These are phyloP conservation scores for Gallinago undulata DNA, from an alignment of 2,113 vertebrate species.

Conservation along the genomic window DNA sequence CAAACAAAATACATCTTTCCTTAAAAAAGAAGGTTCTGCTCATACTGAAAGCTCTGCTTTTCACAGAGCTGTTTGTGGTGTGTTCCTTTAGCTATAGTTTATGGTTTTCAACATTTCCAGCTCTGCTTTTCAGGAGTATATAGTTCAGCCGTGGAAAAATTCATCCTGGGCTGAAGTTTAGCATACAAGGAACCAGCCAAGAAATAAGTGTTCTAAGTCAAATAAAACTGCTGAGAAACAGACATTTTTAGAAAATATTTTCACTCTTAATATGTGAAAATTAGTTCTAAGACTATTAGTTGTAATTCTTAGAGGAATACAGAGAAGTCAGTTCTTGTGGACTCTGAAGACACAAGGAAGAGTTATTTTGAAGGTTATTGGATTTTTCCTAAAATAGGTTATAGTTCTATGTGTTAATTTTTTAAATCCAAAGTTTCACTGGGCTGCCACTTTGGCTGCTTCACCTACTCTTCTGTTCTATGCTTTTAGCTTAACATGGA, in stretches of 20 bases:
- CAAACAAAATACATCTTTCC: background rate
- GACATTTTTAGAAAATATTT: conserved; percentile 10
- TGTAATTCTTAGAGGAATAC: background rate
- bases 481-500: background rate
- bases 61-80: background rate
- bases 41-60: background rate
- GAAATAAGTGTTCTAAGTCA: conserved; percentile 14
- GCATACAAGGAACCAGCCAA: background rate
- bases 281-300: conserved; percentile 9
- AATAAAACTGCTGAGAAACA: conserved; percentile 6
- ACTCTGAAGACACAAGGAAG: background rate
- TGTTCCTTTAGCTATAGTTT: background rate
- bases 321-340: background rate
- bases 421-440: background rate
- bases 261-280: background rate
- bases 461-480: background rate
- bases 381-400: background rate
- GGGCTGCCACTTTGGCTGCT: background rate
- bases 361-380: background rate
- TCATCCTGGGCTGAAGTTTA: conserved; percentile 5
- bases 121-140: conserved; percentile 18
- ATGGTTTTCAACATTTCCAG: background rate
- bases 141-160: conserved; percentile 20
- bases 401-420: background rate
- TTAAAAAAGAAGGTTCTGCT: background rate